Base-by-base conservation (phyloP, 1,140 invertebrate species). In the Trinorchestia longiramus region DNA sequence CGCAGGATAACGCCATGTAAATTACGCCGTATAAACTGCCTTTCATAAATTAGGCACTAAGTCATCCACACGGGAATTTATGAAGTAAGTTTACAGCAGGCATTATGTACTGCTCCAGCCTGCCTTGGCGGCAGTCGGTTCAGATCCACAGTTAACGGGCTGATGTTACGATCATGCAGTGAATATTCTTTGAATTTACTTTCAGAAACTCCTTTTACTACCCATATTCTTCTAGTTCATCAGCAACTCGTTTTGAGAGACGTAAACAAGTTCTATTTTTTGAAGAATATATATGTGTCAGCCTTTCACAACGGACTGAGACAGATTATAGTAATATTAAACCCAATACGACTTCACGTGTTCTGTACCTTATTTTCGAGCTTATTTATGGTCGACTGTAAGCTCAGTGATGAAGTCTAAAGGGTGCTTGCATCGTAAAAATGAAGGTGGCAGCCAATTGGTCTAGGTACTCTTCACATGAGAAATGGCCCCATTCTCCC, bases 41-140 rank as follows among this genome's bases (percentile, higher is more conserved):
- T 94, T 94, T 94, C 92, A 94, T 94, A 94, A 94, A 94, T 94
- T 94, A 94, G 92, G 44, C 92, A 94, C 92, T 94, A 94, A 94
- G 92, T 94, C 44, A 94, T 94, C 92, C 92, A 11, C 43, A 94
- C 41, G 92, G 44, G 43, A 94, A 94, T 94, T 94, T 94, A 94
- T 94, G 92, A 94, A 94, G 92, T 94, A 94, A 94, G 92, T 94
- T 94, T 45, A 94, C 92, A 94, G 92, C 92, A 40, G 44, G 44
- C 92, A 94, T 94, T 94, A 45, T 94, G 40, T 94, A 94, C 6
- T 94, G 92, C 43, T 43, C 88, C 6, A 15, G 92, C 92, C 40
- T 43, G 92, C 92, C 6, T 77, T 28, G 11, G 28, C 28, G 62
- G 62, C 62, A 36, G 1, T 77, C 15, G 62, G 62, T 77, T 77